phyloP scores from a whole-genome alignment of 2,113 vertebrate genomes.

The Cyanistes caeruleus region DNA sequence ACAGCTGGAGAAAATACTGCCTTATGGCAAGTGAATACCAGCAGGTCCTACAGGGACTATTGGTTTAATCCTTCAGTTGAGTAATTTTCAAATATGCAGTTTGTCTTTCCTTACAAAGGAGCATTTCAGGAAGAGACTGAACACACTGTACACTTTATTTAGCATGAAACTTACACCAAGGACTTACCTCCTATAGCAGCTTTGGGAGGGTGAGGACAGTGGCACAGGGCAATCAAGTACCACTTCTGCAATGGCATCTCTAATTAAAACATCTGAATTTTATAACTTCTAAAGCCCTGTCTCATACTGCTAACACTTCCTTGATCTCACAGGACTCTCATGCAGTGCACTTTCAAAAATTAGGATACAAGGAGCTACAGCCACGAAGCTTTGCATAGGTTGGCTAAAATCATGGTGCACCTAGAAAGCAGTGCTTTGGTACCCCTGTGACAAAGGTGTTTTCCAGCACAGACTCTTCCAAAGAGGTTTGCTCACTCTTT shows the following conservation, averaged over 20 bases:
- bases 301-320: neutral
- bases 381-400: neutral
- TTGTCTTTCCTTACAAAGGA: neutral
- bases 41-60: neutral
- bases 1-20: neutral
- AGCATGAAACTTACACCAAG: neutral
- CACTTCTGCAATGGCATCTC: neutral
- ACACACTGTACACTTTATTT: neutral
- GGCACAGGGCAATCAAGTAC: neutral
- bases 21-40: conserved; percentile 2
- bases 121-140: neutral
- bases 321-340: neutral
- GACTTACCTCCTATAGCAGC: neutral
- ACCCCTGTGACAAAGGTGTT: neutral
- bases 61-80: neutral
- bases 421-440: neutral
- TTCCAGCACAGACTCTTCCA: neutral
- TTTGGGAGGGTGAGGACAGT: neutral
- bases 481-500: neutral
- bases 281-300: neutral
- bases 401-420: neutral
- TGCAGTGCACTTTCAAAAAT: neutral
- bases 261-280: neutral
- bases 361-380: neutral
- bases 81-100: neutral